Evolutionary conservation across 92 coral and sea anemone species (phyloP).

Genomic region (Pocillopora meandrina): DNA sequence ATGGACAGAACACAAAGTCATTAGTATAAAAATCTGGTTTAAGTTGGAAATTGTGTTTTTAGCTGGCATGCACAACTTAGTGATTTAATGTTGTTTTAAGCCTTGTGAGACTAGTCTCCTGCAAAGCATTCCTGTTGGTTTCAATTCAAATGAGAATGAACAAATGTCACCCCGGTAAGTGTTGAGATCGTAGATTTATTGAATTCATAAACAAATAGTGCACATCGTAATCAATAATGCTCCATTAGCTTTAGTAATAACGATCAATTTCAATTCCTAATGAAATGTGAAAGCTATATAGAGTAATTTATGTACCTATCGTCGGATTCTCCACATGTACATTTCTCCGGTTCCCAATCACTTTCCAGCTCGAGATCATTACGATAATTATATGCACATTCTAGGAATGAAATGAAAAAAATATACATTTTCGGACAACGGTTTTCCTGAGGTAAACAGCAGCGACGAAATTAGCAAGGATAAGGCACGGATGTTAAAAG

Average conservation of each 20-base stretch:
- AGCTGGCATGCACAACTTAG: too few relatives aligned
- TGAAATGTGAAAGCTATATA: conserved; percentile 1
- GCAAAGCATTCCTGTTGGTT: conserved; percentile 7
- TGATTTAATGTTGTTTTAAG: neutral
- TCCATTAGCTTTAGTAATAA: too few relatives aligned
- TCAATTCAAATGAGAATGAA: neutral
- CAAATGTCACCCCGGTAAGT: too few relatives aligned
- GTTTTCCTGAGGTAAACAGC: neutral
- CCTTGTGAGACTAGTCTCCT: neutral
- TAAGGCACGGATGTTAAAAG: conserved; percentile 1
- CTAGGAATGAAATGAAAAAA: neutral
- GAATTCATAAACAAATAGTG: neutral
- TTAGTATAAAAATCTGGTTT: neutral
- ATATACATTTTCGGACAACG: neutral
- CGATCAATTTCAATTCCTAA: conserved; percentile 1
- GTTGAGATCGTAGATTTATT: neutral
- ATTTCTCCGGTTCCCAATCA: too few relatives aligned
- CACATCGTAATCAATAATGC: too few relatives aligned
- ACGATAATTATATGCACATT: neutral
- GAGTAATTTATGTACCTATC: neutral
- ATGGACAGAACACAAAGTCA: neutral
- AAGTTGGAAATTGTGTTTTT: too few relatives aligned
- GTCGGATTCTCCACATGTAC: neutral
- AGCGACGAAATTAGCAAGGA: neutral
- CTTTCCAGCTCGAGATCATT: too few relatives aligned